Base-by-base conservation (phyloP, 2,113 vertebrate genomes). In the Silurus glanis region DNA sequence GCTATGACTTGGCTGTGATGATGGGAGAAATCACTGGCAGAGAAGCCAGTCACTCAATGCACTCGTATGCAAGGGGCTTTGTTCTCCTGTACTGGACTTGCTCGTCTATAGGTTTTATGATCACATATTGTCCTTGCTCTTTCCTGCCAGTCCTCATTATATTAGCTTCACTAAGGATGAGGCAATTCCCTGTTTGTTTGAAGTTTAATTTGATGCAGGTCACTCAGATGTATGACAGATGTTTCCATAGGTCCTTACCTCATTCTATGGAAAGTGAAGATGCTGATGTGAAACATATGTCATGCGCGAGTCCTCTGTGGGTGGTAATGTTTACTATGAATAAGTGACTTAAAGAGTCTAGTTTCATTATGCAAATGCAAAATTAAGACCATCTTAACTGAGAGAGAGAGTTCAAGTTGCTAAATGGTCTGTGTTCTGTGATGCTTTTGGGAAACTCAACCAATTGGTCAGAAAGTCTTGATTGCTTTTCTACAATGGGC, bases 1-100 rank as follows among this genome's bases (percentile, higher is more conserved):
- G 83, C 71, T 3, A 80, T 80, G 76, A 82, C 83, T 87, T 87
- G 83, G 88, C 85, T 82, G 86, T 83, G 82, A 85, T 83, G 84
- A 74, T 82, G 85, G 64, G 28, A 80, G 78, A 71, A 86, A 78
- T 83, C 82, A 55, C 71, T 74, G 79, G 72, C 79, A 83, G 80
- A 82, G 62, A 85, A 85, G 58, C 69, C 71, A 82, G 75, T 87
- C 88, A 66, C 62, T 89, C 76, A 89, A 23, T 84, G 69, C 84
- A 9, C 28, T 85, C 79, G 1, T 71, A 59, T 66, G 89, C 78
- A 71, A 64, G 13, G 62, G 19, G 56, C 76, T 87, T 84, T 90
- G 83, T 87, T 90, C 80, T 83, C 17, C 72, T 14, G 58, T n/a
- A 45, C 9, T 61, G 23, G 45, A 19, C 66, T 74, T 67, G 72